Evolutionary conservation across 2,888 invertebrate genomes (phyloP), one percentile per base, ranked within the genome.

Genomic region (Agapetus fuscipes): DNA sequence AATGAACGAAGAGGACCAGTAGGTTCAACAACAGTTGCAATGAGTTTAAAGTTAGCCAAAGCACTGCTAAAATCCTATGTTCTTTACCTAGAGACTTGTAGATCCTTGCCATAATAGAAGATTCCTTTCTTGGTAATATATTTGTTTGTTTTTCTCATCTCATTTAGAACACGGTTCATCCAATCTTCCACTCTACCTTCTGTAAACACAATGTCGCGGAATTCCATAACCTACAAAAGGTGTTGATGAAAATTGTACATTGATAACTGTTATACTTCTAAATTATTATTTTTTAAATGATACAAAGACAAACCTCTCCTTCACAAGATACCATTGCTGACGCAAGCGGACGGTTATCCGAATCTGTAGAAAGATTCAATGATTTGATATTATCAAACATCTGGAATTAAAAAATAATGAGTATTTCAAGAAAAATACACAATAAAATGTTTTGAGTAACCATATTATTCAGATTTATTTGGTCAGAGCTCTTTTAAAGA

Each of bases 321-420:
- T 94, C 94, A 39, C 80, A 77, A 0, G 93, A 93, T 48, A 90
- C 76, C 82, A 94, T 84, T 30, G 86, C 90, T 4, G 76, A 76
- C 1, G 83, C 88, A 9, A 80, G 68, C 0, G 74, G 73, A 28
- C 78, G 72, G 34, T 80, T 79, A 10, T 73, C 71, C 42, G 71
- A 72, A 52, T 84, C 82, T 28, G 74, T 71, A 15, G 70, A 71
- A 49, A 93, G 68, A 17, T 77, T 72, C 45, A 94, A 65, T 12
- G 81, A 74, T 50, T 82, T 79, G 17, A 94, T 80, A 54, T 93
- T 93, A 60, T 93, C 91, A 59, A 88, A 94, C 89, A 94, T 93
- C 80, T 84, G 59, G 11, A 59, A 61, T 37, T 16, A 14, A 38
- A 45, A 46, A 43, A 26, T 15, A n/a, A n/a, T n/a, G n/a, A n/a